A percentile compares a stretch with the other conserved stretches of the same genome.
Conservation (phyloP, 2,888 invertebrate genomes). For the Gymnoscelis rufifasciata region DNA sequence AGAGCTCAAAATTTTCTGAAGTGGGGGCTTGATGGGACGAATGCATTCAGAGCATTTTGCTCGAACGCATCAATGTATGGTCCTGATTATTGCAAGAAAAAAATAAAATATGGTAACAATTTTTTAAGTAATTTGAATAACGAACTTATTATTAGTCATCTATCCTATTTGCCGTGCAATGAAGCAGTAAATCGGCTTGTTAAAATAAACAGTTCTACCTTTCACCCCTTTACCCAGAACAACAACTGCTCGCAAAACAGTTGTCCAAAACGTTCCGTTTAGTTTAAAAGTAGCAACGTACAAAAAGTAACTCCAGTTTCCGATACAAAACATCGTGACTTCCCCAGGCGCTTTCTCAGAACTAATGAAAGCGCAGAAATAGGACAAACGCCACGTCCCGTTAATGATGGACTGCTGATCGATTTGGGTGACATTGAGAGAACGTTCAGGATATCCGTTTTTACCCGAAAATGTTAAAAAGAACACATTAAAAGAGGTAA, state of each 20-base stretch:
- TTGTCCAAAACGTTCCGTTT: conserved; percentile 11
- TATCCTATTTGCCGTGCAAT: no score
- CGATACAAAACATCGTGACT: conserved; percentile 72
- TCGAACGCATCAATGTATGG: no score
- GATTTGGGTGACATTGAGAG: conserved; percentile 66
- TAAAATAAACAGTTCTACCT: no score
- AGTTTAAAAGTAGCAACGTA: conserved; percentile 32
- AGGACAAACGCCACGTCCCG: conserved; percentile 59
- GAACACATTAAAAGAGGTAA: not conserved
- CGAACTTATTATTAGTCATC: no score
- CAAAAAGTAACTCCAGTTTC: conserved; percentile 57
- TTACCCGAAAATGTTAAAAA: not conserved
- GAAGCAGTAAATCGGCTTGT: no score
- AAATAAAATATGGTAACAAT: no score
- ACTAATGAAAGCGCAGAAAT: conserved; percentile 76
- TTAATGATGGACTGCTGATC: conserved; percentile 56
- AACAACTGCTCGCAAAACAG: conserved; percentile 7
- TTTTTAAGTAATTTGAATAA: no score
- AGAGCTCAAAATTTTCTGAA: no score
- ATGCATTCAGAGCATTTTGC: no score
- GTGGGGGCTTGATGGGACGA: no score
- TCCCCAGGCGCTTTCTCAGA: conserved; percentile 65
- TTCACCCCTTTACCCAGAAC: not conserved
- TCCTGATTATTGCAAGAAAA: no score
- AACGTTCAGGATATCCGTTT: conserved; percentile 37